Evolutionary conservation across 2,888 invertebrate genomes (phyloP).

Genomic region (Hydriomena furcata): DNA sequence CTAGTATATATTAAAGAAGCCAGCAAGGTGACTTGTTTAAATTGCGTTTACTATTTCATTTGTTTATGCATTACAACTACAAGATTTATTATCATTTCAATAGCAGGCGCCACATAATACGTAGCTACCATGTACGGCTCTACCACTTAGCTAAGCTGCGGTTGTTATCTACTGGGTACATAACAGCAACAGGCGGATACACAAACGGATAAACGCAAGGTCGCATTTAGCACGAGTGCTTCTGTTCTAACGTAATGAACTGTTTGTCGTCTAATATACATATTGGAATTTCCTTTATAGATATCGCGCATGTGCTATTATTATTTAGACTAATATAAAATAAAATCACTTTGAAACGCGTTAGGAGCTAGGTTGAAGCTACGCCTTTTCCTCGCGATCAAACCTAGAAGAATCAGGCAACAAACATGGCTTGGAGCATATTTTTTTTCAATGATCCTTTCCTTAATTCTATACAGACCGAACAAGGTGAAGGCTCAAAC

Average conservation of each 20-base stretch:
- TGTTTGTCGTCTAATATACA: conserved; percentile 18
- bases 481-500: too few species aligned
- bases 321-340: not conserved
- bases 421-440: too few species aligned
- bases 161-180: conserved; percentile 1
- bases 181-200: conserved; percentile 43
- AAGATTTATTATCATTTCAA: conserved; percentile 11
- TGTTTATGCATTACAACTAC: not conserved
- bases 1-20: too few species aligned
- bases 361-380: too few species aligned
- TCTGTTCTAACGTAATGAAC: conserved; percentile 12
- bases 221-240: conserved; percentile 23
- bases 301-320: conserved; percentile 10
- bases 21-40: too few species aligned
- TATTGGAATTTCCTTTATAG: conserved; percentile 24
- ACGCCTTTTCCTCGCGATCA: too few species aligned
- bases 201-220: conserved; percentile 47
- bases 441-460: too few species aligned
- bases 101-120: conserved; percentile 26
- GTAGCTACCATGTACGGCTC: conserved; percentile 19
- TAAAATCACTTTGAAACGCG: too few species aligned
- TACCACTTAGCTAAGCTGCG: not conserved
- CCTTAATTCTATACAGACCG: too few species aligned
- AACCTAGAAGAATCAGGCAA: too few species aligned
- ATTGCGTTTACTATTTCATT: too few species aligned